phyloP scores from a whole-genome alignment of 2,797 vertebrate genomes.

The Danio jaintianensis region DNA sequence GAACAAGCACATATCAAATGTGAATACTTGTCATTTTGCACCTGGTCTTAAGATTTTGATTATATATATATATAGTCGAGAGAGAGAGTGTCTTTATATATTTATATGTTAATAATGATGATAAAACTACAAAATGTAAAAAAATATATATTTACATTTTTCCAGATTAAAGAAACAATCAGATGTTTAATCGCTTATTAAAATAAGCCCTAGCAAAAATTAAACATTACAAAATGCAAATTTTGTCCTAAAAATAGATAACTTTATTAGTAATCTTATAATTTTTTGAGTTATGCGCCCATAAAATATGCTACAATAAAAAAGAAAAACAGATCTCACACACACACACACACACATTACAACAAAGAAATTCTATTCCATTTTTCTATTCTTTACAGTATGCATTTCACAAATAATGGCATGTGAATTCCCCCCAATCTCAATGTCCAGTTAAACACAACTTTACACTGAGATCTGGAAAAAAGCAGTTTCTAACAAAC shows the following conservation, averaged over 20 bases:
- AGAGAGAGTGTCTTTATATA: no score
- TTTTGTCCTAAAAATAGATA: neutral
- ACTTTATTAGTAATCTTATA: neutral
- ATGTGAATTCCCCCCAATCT: neutral
- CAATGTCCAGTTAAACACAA: neutral
- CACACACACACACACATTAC: neutral
- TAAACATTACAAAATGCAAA: neutral
- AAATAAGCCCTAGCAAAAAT: neutral
- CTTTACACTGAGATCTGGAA: neutral
- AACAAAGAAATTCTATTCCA: neutral
- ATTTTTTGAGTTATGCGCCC: neutral
- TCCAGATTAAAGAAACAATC: no score
- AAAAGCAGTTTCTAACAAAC: neutral
- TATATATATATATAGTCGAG: no score
- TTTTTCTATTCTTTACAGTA: neutral
- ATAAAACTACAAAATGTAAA: no score
- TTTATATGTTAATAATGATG: no score
- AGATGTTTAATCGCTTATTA: no score
- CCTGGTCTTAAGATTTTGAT: no score
- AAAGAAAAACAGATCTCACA: neutral
- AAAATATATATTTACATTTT: no score
- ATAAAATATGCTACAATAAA: neutral
- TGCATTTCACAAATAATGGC: neutral
- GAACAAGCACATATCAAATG: no score
- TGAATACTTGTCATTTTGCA: no score